These are phyloP conservation scores for Rhabdomys dilectus DNA, from an alignment of 2,113 vertebrate genomes.

Conservation along the genomic window DNA sequence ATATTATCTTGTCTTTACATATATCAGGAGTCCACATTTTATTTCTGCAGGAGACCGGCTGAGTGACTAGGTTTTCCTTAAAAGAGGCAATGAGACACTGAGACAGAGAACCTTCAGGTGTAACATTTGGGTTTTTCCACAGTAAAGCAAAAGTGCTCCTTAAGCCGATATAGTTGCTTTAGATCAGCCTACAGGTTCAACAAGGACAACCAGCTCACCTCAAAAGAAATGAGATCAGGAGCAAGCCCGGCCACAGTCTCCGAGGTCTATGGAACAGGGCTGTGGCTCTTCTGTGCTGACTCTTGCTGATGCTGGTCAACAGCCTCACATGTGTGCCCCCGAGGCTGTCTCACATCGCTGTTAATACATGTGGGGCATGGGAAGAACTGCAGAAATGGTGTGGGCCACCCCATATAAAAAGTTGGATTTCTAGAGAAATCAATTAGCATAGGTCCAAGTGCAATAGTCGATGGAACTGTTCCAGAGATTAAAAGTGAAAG, in stretches of 20 bases:
- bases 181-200: background rate
- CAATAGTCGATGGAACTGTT: accelerated
- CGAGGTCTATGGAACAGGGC: background rate
- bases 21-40: background rate
- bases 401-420: too few relatives aligned
- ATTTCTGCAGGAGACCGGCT: background rate
- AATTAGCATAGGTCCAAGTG: accelerated
- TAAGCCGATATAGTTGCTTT: background rate
- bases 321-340: too few relatives aligned
- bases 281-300: accelerated
- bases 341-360: background rate
- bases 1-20: background rate
- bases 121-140: background rate
- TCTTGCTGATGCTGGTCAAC: background rate
- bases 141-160: background rate
- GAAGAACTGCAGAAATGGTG: accelerated
- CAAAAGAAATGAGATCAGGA: background rate
- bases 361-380: too few relatives aligned
- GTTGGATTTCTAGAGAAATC: background rate
- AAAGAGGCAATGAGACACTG: background rate
- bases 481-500: background rate
- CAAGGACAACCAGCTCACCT: background rate
- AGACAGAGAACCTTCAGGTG: background rate
- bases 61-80: background rate
- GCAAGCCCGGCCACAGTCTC: background rate